These are phyloP conservation scores for Macquaria ambigua DNA, from an alignment of 2,113 vertebrate genomes.

Conservation along the genomic window DNA sequence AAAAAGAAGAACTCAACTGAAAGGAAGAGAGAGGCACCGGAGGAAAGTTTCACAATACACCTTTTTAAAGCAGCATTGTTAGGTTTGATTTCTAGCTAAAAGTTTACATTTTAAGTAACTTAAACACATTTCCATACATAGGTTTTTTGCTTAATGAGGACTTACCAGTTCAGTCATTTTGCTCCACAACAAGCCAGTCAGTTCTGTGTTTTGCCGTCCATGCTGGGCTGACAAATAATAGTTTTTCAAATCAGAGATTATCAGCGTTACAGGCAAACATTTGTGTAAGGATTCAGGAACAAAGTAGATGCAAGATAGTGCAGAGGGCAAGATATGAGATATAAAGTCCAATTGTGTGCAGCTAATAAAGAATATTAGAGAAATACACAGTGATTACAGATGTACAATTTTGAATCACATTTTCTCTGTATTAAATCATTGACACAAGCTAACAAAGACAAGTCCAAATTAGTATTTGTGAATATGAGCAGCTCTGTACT, in stretches of 20 bases:
- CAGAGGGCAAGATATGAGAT: not conserved
- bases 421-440: not conserved
- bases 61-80: not conserved
- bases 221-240: not conserved
- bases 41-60: slow-evolving; percentile 43
- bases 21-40: slow-evolving; percentile 17
- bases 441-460: not conserved
- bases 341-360: not conserved
- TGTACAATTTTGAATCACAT: not conserved
- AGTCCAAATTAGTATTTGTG: not conserved
- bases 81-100: slow-evolving; percentile 13
- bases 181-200: not conserved
- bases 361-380: not conserved
- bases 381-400: not conserved
- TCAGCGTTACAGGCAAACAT: not conserved
- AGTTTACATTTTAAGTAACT: not conserved
- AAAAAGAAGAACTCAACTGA: slow-evolving; percentile 28
- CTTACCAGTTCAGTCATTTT: not conserved
- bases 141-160: not conserved
- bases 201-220: not conserved
- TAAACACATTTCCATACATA: not conserved
- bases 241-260: not conserved
- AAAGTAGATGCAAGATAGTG: no score
- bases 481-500: not conserved
- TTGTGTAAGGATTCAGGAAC: not conserved